phyloP scores from a whole-genome alignment of 2,113 vertebrate genomes.

The Hemichromis elongatus region DNA sequence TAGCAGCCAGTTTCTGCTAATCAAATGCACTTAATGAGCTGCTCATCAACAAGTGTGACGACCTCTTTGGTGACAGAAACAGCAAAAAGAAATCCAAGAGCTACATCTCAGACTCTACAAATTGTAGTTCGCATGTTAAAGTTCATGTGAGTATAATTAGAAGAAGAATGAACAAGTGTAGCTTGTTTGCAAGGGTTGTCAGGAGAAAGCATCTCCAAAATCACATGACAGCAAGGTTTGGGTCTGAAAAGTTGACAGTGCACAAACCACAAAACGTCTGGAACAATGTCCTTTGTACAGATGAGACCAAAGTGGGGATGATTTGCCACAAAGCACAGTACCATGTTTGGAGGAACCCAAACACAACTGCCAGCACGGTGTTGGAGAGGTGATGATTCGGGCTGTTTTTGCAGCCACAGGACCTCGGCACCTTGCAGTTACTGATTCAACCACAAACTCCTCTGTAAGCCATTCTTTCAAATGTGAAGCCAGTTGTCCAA shows the following conservation, averaged over 20 bases:
- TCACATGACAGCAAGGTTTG: neutral
- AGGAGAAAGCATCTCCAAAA: neutral
- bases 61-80: neutral
- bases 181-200: neutral
- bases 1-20: neutral
- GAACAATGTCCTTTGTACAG: neutral
- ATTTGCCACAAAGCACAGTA: neutral
- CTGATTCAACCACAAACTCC: neutral
- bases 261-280: neutral
- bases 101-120: neutral
- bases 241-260: neutral
- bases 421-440: neutral
- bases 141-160: neutral
- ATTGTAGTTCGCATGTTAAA: neutral
- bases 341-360: neutral
- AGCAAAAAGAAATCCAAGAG: neutral
- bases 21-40: neutral
- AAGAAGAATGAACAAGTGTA: rapidly evolving
- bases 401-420: neutral
- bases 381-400: neutral
- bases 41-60: neutral
- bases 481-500: neutral
- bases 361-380: neutral
- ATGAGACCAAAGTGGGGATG: neutral
- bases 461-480: neutral